Conservation (phyloP, 2,797 vertebrate genomes). For the Oophaga sylvatica region DNA sequence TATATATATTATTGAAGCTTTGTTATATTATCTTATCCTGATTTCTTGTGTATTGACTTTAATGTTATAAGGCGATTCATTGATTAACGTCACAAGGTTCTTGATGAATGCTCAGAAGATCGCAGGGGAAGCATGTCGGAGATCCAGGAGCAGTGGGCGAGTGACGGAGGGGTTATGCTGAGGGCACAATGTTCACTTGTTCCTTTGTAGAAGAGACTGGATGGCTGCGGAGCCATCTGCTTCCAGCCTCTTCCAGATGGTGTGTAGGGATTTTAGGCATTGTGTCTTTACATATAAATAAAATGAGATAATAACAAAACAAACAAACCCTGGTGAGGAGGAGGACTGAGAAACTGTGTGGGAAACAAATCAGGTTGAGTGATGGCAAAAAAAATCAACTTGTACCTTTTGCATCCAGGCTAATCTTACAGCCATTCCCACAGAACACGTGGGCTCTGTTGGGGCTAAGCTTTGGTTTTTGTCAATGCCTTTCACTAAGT, state of each 20-base stretch:
- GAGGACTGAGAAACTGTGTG: conserved; percentile 42
- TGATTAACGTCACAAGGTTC: background rate
- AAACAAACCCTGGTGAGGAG: conserved; percentile 45
- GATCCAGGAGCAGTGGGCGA: background rate
- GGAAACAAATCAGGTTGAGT: background rate
- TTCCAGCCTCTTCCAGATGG: conserved; percentile 56
- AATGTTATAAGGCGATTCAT: background rate
- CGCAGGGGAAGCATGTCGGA: background rate
- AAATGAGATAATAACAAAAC: conserved; percentile 50
- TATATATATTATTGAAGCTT: background rate
- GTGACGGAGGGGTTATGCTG: background rate
- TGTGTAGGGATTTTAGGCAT: conserved; percentile 20
- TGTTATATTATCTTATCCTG: background rate
- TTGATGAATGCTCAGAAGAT: background rate
- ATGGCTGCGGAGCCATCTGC: conserved; percentile 60
- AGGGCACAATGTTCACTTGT: background rate
- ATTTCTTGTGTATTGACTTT: background rate
- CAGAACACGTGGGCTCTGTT: background rate
- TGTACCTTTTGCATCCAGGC: background rate
- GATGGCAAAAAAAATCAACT: background rate
- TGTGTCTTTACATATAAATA: conserved; percentile 47
- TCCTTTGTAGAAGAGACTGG: conserved; percentile 38
- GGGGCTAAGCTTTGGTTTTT: background rate
- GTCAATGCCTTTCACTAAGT: background rate
- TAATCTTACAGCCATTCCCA: no score